Evolutionary conservation across 2,113 vertebrate species (phyloP).

Genomic region (Charadrius vociferus): DNA sequence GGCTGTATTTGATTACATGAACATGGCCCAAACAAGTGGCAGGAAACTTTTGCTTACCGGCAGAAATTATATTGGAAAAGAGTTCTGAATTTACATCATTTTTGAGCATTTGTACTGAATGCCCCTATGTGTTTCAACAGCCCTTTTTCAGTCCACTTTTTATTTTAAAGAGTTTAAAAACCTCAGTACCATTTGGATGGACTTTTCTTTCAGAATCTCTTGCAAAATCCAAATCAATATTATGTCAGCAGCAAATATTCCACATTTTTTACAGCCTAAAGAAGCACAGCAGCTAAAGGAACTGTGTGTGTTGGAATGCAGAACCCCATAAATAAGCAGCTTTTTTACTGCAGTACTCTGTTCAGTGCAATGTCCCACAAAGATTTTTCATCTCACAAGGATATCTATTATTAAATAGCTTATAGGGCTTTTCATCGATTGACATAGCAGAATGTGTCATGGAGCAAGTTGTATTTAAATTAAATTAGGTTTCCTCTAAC

Average conservation of each 20-base stretch:
- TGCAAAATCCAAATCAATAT: not conserved
- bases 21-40: not conserved
- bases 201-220: not conserved
- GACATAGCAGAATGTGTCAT: not conserved
- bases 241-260: not conserved
- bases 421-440: not conserved
- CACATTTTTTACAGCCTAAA: not conserved
- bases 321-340: not conserved
- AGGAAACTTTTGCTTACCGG: not conserved
- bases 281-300: not conserved
- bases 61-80: not conserved
- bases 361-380: not conserved
- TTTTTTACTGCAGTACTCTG: not conserved
- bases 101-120: not conserved
- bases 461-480: not conserved
- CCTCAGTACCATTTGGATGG: not conserved
- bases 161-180: not conserved
- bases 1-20: not conserved
- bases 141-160: not conserved
- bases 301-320: not conserved
- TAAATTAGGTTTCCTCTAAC: not conserved
- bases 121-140: not conserved
- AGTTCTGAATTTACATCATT: not conserved
- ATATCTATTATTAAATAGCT: not conserved
- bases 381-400: not conserved